These are phyloP conservation scores for Lottia scabra DNA, from an alignment of 2,888 invertebrate species.

Conservation along the genomic window DNA sequence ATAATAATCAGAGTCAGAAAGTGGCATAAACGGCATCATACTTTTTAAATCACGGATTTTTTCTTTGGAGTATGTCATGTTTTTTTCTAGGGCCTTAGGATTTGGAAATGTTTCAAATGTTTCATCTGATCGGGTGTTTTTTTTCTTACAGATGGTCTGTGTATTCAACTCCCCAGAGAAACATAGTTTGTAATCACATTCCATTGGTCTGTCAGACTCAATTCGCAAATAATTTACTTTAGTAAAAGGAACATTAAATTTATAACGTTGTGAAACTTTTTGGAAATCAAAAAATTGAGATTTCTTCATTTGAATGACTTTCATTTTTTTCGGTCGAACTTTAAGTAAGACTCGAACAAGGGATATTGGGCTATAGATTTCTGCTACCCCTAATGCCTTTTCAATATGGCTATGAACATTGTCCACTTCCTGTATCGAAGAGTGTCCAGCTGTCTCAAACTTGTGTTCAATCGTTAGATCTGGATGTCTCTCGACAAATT, in stretches of 20 bases:
- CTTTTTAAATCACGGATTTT: slow-evolving; percentile 8
- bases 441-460: too few species aligned
- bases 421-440: slow-evolving; percentile 27
- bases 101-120: too few species aligned
- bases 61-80: not conserved
- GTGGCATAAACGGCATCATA: slow-evolving; percentile 17
- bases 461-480: too few species aligned
- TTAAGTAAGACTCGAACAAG: slow-evolving; percentile 18
- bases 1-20: not conserved
- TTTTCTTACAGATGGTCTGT: too few species aligned
- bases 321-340: slow-evolving; percentile 14
- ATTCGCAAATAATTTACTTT: slow-evolving; percentile 25
- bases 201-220: not conserved
- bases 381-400: slow-evolving; percentile 21
- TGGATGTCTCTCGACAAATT: too few species aligned
- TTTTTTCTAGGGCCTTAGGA: not conserved
- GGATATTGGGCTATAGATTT: slow-evolving; percentile 31
- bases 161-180: too few species aligned
- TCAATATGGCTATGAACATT: slow-evolving; percentile 30
- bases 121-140: too few species aligned
- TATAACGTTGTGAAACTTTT: slow-evolving; percentile 10
- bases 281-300: slow-evolving; percentile 25
- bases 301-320: slow-evolving; percentile 23
- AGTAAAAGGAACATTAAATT: slow-evolving; percentile 23
- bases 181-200: too few species aligned